Evolutionary conservation across 2,888 invertebrate species (phyloP).

Genomic region (Doris montereyensis): DNA sequence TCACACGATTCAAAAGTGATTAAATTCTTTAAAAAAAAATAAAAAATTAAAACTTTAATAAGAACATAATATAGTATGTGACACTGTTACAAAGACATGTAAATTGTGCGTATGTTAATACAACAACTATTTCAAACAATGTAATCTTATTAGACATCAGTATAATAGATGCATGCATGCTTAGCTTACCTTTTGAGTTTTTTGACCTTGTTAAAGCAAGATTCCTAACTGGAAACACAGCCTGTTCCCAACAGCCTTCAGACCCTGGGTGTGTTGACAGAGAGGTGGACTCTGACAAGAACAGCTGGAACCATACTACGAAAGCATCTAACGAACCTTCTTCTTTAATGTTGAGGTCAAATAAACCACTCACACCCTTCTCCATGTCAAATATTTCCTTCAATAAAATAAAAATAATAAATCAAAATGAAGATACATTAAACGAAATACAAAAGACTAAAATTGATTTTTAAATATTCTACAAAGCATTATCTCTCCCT

Average conservation of each 20-base stretch:
- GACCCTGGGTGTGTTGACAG: constrained; percentile 79
- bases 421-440: not conserved
- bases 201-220: not conserved
- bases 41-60: too few relatives aligned
- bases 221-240: constrained; percentile 77
- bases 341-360: constrained; percentile 49
- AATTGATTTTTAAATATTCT: too few relatives aligned
- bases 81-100: too few relatives aligned
- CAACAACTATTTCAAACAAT: too few relatives aligned
- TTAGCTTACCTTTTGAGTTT: constrained; percentile 16
- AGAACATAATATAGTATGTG: too few relatives aligned
- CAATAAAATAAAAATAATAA: not conserved
- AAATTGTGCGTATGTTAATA: too few relatives aligned
- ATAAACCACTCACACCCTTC: constrained; percentile 46
- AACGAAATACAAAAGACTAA: not conserved
- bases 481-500: too few relatives aligned
- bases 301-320: constrained; percentile 83
- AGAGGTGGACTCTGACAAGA: constrained; percentile 78
- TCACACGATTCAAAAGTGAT: too few relatives aligned
- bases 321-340: constrained; percentile 79
- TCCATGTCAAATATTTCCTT: constrained; percentile 49
- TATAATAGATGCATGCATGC: too few relatives aligned
- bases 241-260: constrained; percentile 84
- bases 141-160: too few relatives aligned
- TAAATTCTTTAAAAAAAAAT: too few relatives aligned